A percentile compares a stretch with the other conserved stretches of the same genome.
phyloP scores from a whole-genome alignment of 37 sponge, comb jelly and placozoan species.

The Aphrocallistes beatrix region DNA sequence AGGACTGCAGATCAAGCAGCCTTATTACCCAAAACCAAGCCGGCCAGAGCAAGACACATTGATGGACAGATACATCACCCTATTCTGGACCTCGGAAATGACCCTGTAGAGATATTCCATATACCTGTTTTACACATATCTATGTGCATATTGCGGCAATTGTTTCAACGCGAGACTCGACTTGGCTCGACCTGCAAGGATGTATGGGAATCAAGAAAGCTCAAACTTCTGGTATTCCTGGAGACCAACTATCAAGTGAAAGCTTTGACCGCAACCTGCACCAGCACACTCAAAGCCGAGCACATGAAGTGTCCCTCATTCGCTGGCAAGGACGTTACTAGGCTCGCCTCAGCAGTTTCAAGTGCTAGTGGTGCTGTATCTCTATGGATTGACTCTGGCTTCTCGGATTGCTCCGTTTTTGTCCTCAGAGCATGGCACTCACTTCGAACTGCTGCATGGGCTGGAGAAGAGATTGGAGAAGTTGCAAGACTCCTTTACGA shows the following conservation, averaged over 20 bases:
- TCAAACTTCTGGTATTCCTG: background rate
- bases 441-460: constrained; percentile 13
- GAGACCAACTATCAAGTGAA: background rate
- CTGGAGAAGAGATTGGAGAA: background rate
- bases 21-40: background rate
- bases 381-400: background rate
- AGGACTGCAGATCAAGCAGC: background rate
- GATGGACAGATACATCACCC: background rate
- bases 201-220: background rate
- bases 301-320: background rate
- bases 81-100: background rate
- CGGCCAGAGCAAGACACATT: background rate
- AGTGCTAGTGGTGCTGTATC: background rate
- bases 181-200: background rate
- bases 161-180: background rate
- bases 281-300: background rate
- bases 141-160: background rate
- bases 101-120: background rate
- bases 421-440: constrained; percentile 10
- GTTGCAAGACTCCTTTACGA: background rate
- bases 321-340: constrained; percentile 9
- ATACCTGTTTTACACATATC: constrained; percentile 5
- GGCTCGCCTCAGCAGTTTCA: background rate
- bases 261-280: background rate
- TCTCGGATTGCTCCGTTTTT: background rate